These are phyloP conservation scores for Ctenomys sociabilis DNA, from an alignment of 2,113 vertebrate genomes.

Conservation along the genomic window DNA sequence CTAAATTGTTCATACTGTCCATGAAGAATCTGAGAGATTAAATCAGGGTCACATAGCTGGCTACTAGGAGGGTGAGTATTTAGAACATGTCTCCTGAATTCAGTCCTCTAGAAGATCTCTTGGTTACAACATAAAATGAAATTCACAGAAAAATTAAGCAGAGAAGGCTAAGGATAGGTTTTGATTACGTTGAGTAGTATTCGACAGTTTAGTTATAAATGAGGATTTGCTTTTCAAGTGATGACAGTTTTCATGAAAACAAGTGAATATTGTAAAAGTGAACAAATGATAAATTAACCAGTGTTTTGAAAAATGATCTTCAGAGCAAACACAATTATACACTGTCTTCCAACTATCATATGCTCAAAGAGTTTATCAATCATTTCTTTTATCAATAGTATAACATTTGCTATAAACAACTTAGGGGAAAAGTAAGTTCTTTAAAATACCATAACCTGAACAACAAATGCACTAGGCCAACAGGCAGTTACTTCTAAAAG, in stretches of 20 bases:
- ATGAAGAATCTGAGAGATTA: constrained; percentile 15
- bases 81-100: constrained; percentile 23
- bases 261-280: constrained; percentile 20
- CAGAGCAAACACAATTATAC: constrained; percentile 47
- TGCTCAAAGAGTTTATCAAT: constrained; percentile 39
- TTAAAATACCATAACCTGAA: not conserved
- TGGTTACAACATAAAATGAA: constrained; percentile 1
- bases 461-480: not conserved
- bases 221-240: constrained; percentile 49
- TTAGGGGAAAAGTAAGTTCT: not conserved
- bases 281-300: constrained; percentile 65
- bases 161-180: not conserved
- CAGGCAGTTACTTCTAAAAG: not conserved
- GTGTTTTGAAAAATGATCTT: constrained; percentile 57
- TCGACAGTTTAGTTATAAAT: constrained; percentile 53
- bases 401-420: constrained; percentile 53
- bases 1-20: not conserved
- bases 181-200: constrained; percentile 38
- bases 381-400: constrained; percentile 59
- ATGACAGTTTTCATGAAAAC: constrained; percentile 50
- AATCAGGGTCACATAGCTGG: not conserved
- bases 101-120: not conserved
- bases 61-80: not conserved
- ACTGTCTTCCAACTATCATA: constrained; percentile 12
- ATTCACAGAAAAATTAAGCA: constrained; percentile 20